Conservation (phyloP, 2,113 vertebrate genomes). For the Sminthopsis crassicaudata region DNA sequence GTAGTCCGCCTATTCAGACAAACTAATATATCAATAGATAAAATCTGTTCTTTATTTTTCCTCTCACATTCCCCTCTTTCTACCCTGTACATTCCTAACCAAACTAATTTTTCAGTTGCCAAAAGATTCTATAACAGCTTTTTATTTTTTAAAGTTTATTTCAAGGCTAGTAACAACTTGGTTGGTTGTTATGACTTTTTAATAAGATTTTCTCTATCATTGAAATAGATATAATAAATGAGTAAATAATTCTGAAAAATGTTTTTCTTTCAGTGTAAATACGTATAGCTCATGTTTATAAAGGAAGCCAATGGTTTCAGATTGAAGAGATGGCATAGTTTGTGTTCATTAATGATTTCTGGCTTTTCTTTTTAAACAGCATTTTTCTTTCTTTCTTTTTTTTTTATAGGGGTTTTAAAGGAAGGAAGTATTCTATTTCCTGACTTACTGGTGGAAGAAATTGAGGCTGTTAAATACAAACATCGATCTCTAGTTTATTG, state of each 20-base stretch:
- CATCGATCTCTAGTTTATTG: slow-evolving; percentile 88
- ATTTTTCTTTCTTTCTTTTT: slow-evolving; percentile 72
- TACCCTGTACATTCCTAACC: neutral
- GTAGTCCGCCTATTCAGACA: neutral
- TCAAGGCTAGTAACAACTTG: neutral
- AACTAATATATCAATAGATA: neutral
- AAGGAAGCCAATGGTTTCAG: neutral
- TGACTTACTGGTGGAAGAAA: slow-evolving; percentile 84
- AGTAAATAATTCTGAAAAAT: neutral
- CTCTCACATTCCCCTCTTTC: neutral
- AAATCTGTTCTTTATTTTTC: neutral
- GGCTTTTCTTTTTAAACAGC: neutral
- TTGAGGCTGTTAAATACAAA: slow-evolving; percentile 87
- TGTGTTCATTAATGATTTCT: neutral
- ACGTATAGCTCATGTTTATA: neutral
- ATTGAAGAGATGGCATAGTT: neutral
- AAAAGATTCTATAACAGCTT: neutral
- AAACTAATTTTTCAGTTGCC: neutral
- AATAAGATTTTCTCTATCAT: neutral
- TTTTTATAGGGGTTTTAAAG: slow-evolving; percentile 90
- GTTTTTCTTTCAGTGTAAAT: neutral
- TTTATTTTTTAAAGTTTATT: neutral
- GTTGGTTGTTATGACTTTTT: neutral
- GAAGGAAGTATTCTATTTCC: slow-evolving; percentile 87
- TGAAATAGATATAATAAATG: neutral